Conservation (phyloP, 2,888 invertebrate genomes). For the Polyommatus icarus region DNA sequence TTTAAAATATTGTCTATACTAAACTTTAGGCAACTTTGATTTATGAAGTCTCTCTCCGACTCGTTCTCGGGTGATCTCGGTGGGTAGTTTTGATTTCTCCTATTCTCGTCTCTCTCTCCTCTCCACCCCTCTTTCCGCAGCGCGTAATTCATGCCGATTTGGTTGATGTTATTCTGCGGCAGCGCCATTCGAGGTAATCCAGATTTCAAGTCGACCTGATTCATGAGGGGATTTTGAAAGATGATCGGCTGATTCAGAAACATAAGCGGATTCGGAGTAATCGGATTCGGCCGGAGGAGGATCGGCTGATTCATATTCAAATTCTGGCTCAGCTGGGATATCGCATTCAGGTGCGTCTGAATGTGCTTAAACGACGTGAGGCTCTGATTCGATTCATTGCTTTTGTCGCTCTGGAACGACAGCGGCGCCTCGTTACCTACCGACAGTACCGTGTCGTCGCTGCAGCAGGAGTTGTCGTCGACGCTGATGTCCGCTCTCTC, state of each 20-base stretch:
- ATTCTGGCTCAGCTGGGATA: slow-evolving; percentile 82
- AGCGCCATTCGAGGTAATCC: slow-evolving; percentile 58
- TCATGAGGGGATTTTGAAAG: slow-evolving; percentile 69
- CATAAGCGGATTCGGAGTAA: slow-evolving; percentile 74
- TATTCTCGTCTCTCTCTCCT: slow-evolving; percentile 52
- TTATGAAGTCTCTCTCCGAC: slow-evolving; percentile 66
- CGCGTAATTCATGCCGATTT: slow-evolving; percentile 62
- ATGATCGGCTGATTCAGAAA: slow-evolving; percentile 73
- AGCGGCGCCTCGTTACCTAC: slow-evolving; percentile 88
- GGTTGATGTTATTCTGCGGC: slow-evolving; percentile 57
- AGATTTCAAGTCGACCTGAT: slow-evolving; percentile 63
- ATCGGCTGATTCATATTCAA: slow-evolving; percentile 68
- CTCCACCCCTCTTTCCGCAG: slow-evolving; percentile 48
- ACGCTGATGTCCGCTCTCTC: slow-evolving; percentile 70
- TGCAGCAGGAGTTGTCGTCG: slow-evolving; percentile 83
- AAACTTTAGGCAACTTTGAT: slow-evolving; percentile 85
- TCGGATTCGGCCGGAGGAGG: slow-evolving; percentile 70
- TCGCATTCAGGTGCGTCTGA: slow-evolving; percentile 84
- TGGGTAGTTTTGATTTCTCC: slow-evolving; percentile 54
- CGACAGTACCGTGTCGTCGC: slow-evolving; percentile 89
- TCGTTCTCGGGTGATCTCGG: slow-evolving; percentile 69
- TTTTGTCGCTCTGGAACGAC: slow-evolving; percentile 56
- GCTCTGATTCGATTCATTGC: slow-evolving; percentile 57
- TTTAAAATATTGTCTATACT: slow-evolving; percentile 93
- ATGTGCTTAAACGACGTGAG: slow-evolving; percentile 83